A percentile compares a stretch with the other conserved stretches of the same genome.
Conservation (phyloP, 1,140 invertebrate species). For the Bacillus rossius region DNA sequence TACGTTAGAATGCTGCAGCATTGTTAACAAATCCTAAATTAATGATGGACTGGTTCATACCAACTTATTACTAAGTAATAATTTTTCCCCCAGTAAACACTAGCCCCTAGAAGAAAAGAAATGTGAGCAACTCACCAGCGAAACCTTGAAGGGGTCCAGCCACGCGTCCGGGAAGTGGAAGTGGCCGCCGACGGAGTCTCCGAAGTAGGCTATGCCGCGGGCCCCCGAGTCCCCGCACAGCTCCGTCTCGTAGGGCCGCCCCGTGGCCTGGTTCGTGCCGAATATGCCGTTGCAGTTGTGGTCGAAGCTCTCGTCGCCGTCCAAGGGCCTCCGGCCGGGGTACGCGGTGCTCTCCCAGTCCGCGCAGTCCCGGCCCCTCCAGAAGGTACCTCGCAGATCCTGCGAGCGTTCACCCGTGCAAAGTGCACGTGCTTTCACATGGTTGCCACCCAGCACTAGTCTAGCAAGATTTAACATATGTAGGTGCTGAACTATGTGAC, state of each 20-base stretch:
- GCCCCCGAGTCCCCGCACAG: conserved; percentile 38
- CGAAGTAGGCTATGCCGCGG: conserved; percentile 44
- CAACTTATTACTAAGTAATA: too few relatives aligned
- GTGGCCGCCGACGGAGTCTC: conserved; percentile 49
- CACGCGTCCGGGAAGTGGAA: conserved; percentile 47
- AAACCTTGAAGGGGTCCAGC: conserved; percentile 39
- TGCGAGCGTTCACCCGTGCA: too few relatives aligned
- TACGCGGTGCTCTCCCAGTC: conserved; percentile 37
- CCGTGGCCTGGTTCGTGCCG: conserved; percentile 36
- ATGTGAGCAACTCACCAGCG: conserved; percentile 30
- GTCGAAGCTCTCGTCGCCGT: conserved; percentile 37
- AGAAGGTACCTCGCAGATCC: conserved; percentile 37
- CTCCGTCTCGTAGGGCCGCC: conserved; percentile 40
- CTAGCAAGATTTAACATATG: too few relatives aligned
- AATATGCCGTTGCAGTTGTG: conserved; percentile 49
- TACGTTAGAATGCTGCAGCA: too few relatives aligned
- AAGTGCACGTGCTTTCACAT: too few relatives aligned
- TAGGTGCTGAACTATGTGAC: too few relatives aligned
- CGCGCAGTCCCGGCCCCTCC: conserved; percentile 47
- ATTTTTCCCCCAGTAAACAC: too few relatives aligned
- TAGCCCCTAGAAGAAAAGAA: too few relatives aligned
- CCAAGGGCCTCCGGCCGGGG: conserved; percentile 38
- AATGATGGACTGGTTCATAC: too few relatives aligned
- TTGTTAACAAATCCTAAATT: too few relatives aligned
- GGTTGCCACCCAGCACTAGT: too few relatives aligned